phyloP scores from a whole-genome alignment of 2,113 vertebrate genomes.

The Arenaria interpres region DNA sequence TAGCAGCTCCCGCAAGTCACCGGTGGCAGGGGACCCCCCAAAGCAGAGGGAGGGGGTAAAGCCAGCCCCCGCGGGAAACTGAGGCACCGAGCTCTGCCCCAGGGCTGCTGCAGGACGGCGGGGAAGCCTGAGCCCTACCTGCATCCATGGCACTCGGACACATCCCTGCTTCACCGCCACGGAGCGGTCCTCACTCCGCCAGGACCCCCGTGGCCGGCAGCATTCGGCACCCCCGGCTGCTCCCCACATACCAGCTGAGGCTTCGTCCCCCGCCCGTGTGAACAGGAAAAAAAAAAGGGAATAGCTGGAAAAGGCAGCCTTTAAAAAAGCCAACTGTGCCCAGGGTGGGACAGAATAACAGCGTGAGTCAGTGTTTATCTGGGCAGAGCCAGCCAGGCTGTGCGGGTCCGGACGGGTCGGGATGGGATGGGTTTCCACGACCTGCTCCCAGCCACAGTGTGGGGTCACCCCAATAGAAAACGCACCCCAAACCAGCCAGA shows the following conservation, averaged over 20 bases:
- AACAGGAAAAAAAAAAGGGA: neutral
- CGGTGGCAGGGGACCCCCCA: neutral
- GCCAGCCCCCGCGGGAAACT: neutral
- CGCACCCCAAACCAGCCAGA: rapidly evolving
- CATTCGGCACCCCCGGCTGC: neutral
- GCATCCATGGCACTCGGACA: neutral
- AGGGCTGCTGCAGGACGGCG: rapidly evolving
- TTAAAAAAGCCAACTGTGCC: constrained; percentile 25
- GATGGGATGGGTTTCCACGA: neutral
- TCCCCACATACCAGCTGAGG: neutral
- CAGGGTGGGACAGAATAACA: constrained; percentile 48
- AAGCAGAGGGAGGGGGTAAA: neutral
- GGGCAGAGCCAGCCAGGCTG: neutral
- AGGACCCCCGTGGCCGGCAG: rapidly evolving
- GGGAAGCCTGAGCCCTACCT: neutral
- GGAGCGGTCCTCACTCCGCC: neutral
- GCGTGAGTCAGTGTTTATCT: constrained; percentile 49
- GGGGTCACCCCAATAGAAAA: neutral
- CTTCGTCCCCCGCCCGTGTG: rapidly evolving
- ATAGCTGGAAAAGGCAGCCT: constrained; percentile 11
- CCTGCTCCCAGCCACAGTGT: rapidly evolving
- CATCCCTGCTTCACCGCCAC: rapidly evolving
- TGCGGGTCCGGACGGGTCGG: rapidly evolving
- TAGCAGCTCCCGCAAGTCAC: neutral
- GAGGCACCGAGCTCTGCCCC: neutral